Evolutionary conservation across 2,888 invertebrate genomes (phyloP).

Genomic region (Drosophila leonis): DNA sequence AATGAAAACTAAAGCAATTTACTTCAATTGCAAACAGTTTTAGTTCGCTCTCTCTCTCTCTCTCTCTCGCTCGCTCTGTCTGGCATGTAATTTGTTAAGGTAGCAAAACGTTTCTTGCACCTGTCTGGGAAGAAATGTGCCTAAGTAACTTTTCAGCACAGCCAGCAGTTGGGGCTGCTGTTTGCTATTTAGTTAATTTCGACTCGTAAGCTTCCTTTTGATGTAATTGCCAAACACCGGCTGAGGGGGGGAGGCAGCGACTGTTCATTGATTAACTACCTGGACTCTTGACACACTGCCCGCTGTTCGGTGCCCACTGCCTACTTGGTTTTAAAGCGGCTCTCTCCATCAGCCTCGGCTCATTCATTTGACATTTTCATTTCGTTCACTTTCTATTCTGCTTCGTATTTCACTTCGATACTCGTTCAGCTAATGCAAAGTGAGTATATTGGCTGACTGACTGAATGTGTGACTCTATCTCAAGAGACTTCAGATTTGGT

Average conservation of each 20-base stretch:
- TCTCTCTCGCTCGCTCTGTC: neutral
- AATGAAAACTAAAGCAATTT: conserved; percentile 35
- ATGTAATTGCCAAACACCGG: conserved; percentile 61
- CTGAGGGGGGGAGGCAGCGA: conserved; percentile 5
- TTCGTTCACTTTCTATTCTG: conserved; percentile 14
- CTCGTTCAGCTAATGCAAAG: neutral
- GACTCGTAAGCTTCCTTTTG: conserved; percentile 56
- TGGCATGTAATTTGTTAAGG: conserved; percentile 32
- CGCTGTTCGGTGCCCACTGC: neutral
- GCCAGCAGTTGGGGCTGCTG: neutral
- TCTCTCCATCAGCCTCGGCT: conserved; percentile 19
- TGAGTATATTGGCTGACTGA: neutral
- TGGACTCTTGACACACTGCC: conserved; percentile 20
- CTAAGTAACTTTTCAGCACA: conserved; percentile 49
- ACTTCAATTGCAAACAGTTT: conserved; percentile 36
- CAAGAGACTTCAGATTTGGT: no score
- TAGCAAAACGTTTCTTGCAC: conserved; percentile 23
- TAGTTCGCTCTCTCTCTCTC: neutral
- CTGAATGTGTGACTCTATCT: neutral
- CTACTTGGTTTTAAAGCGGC: neutral
- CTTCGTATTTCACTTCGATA: neutral
- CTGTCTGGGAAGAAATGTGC: conserved; percentile 14
- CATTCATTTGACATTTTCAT: conserved; percentile 70
- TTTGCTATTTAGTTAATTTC: conserved; percentile 71
- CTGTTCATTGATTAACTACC: conserved; percentile 73